Conservation (phyloP, 2,888 invertebrate genomes). For the Sesia bembeciformis region DNA sequence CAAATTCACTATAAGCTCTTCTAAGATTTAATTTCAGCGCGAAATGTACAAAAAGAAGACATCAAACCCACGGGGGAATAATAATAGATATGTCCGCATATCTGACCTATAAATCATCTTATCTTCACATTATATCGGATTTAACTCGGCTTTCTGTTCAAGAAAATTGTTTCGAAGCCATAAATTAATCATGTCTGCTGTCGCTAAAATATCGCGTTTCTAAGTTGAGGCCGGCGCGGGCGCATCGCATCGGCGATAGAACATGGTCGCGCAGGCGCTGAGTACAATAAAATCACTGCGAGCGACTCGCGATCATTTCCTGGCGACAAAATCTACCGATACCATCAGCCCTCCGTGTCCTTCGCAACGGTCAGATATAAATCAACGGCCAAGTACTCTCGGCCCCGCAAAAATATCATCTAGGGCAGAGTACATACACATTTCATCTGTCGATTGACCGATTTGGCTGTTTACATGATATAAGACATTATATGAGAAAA, state of each 20-base stretch:
- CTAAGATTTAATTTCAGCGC: not conserved
- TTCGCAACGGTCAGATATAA: slow-evolving; percentile 44
- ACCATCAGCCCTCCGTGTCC: slow-evolving; percentile 55
- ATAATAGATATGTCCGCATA: slow-evolving; percentile 22
- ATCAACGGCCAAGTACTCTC: slow-evolving; percentile 42
- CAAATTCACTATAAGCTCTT: too few relatives aligned
- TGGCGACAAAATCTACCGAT: slow-evolving; percentile 66
- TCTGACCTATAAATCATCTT: slow-evolving; percentile 60
- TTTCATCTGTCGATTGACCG: too few relatives aligned
- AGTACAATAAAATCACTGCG: slow-evolving; percentile 46
- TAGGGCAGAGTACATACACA: too few relatives aligned
- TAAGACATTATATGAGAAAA: too few relatives aligned
- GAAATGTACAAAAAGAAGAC: slow-evolving; percentile 8
- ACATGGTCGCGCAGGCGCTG: slow-evolving; percentile 41
- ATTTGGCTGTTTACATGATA: too few relatives aligned
- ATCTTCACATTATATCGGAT: slow-evolving; percentile 62
- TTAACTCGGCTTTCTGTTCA: slow-evolving; percentile 43
- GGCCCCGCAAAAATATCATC: not conserved
- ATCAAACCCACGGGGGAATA: slow-evolving; percentile 2
- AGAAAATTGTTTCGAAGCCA: slow-evolving; percentile 56
- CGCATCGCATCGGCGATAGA: slow-evolving; percentile 50
- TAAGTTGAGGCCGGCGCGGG: slow-evolving; percentile 42
- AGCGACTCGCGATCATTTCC: slow-evolving; percentile 53
- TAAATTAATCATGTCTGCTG: slow-evolving; percentile 73
- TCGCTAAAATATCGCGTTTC: slow-evolving; percentile 69